Evolutionary conservation across 2,888 invertebrate species (phyloP).

Genomic region (Noctua janthe): DNA sequence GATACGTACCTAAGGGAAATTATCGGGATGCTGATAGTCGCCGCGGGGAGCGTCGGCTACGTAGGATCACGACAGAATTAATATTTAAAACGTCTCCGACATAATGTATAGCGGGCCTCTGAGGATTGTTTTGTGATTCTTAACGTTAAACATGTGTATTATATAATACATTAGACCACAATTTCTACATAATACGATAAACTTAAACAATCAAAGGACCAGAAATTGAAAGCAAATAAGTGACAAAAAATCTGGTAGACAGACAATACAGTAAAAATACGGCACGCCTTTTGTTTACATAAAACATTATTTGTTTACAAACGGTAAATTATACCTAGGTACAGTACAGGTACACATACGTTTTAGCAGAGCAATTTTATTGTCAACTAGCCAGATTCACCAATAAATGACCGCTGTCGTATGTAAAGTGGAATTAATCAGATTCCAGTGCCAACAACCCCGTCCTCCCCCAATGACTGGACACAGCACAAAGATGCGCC

Average conservation of each 20-base stretch:
- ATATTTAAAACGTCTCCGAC: slow-evolving; percentile 68
- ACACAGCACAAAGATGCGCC: slow-evolving; percentile 69
- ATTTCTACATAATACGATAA: background rate
- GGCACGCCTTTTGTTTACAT: slow-evolving; percentile 10
- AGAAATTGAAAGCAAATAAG: slow-evolving; percentile 31
- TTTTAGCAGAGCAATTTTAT: background rate
- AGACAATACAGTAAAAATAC: slow-evolving; percentile 6
- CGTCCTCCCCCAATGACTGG: slow-evolving; percentile 60
- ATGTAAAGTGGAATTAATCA: slow-evolving; percentile 1
- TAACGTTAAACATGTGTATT: slow-evolving; percentile 25
- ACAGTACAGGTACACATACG: background rate
- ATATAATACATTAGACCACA: slow-evolving; percentile 11
- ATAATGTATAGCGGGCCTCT: slow-evolving; percentile 47
- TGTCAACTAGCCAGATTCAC: background rate
- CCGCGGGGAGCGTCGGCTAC: slow-evolving; percentile 58
- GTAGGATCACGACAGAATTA: slow-evolving; percentile 56
- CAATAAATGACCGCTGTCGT: background rate
- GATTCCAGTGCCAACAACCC: slow-evolving; percentile 1
- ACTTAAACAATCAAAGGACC: slow-evolving; percentile 16
- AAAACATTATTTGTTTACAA: background rate
- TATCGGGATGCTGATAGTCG: slow-evolving; percentile 75
- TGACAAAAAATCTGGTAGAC: background rate
- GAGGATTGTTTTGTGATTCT: slow-evolving; percentile 49
- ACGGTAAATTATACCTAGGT: background rate
- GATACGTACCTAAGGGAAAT: slow-evolving; percentile 83